These are phyloP conservation scores for Lacanobia wlatinum DNA, from an alignment of 2,888 invertebrate species.

Conservation along the genomic window DNA sequence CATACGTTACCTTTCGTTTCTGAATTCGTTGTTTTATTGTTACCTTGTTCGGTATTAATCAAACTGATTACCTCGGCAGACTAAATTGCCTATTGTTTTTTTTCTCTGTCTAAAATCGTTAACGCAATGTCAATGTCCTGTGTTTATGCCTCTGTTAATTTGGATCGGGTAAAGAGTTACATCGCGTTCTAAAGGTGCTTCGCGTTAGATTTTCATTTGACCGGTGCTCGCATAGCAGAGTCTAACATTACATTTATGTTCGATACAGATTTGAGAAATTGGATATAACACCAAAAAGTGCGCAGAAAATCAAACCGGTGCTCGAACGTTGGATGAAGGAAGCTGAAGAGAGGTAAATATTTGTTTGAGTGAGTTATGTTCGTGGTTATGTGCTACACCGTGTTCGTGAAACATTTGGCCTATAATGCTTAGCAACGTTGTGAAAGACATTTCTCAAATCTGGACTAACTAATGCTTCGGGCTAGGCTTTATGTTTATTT, in stretches of 20 bases:
- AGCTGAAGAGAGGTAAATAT: conserved; percentile 97
- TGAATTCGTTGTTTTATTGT: conserved; percentile 89
- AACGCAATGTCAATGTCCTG: conserved; percentile 93
- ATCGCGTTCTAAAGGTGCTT: conserved; percentile 72
- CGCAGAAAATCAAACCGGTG: conserved; percentile 99
- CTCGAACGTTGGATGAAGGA: conserved; percentile 99
- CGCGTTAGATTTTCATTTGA: conserved; percentile 71
- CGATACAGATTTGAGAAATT: conserved; percentile 98
- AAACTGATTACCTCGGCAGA: conserved; percentile 89
- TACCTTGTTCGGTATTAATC: conserved; percentile 89
- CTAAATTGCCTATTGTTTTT: conserved; percentile 90
- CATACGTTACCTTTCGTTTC: conserved; percentile 91
- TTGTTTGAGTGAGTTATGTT: conserved; percentile 87
- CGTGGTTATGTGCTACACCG: conserved; percentile 85
- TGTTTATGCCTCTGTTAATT: conserved; percentile 88
- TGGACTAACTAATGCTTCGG: conserved; percentile 89
- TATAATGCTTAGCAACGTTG: conserved; percentile 87
- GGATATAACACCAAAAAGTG: conserved; percentile 99
- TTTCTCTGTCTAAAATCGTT: conserved; percentile 85
- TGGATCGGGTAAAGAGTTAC: conserved; percentile 78
- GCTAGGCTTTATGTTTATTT: conserved; percentile 81
- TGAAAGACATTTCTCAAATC: conserved; percentile 90
- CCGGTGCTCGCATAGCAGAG: conserved; percentile 83
- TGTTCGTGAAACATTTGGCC: conserved; percentile 89
- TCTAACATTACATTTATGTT: conserved; percentile 90